These are phyloP conservation scores for Agrilus planipennis DNA, from an alignment of 1,140 invertebrate genomes.

Conservation along the genomic window DNA sequence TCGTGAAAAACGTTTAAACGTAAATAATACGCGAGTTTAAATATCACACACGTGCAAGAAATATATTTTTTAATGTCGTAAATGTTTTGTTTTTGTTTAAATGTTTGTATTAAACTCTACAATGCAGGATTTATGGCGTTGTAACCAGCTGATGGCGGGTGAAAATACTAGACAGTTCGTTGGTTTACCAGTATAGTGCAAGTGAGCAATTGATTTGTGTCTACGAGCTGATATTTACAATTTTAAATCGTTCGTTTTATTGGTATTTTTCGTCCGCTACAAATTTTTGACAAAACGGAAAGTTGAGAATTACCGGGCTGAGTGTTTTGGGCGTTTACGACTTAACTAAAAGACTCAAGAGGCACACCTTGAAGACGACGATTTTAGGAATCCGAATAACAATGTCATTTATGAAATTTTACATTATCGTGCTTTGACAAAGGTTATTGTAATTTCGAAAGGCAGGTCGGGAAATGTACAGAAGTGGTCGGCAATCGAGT, in stretches of 20 bases:
- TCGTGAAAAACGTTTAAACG: slow-evolving; percentile 12
- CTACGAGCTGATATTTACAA: too few species aligned
- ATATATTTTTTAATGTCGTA: slow-evolving; percentile 14
- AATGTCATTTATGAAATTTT: slow-evolving; percentile 27
- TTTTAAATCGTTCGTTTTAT: too few species aligned
- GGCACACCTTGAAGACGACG: slow-evolving; percentile 27
- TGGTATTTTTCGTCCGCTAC: too few species aligned
- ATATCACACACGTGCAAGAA: background rate
- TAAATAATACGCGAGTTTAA: background rate
- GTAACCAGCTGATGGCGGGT: slow-evolving; percentile 36
- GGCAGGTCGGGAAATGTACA: slow-evolving; percentile 24
- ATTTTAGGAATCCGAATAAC: slow-evolving; percentile 26
- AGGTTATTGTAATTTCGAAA: slow-evolving; percentile 10
- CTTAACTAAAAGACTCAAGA: slow-evolving; percentile 12
- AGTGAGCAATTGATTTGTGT: slow-evolving; percentile 1
- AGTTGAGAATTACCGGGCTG: slow-evolving; percentile 6
- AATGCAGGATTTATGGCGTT: slow-evolving; percentile 25
- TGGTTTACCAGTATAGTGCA: slow-evolving; percentile 12
- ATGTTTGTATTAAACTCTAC: slow-evolving; percentile 15
- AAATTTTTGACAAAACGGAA: slow-evolving; percentile 2
- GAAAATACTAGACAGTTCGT: slow-evolving; percentile 25
- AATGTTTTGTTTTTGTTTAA: slow-evolving; percentile 17
- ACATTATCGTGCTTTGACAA: slow-evolving; percentile 22
- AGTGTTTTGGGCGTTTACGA: slow-evolving; percentile 26
- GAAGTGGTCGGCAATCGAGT: slow-evolving; percentile 12